Evolutionary conservation across 37 sponge, comb jelly and placozoan species (phyloP), one percentile per base, ranked within the genome.

Genomic region (Cliona cf. orientalis): DNA sequence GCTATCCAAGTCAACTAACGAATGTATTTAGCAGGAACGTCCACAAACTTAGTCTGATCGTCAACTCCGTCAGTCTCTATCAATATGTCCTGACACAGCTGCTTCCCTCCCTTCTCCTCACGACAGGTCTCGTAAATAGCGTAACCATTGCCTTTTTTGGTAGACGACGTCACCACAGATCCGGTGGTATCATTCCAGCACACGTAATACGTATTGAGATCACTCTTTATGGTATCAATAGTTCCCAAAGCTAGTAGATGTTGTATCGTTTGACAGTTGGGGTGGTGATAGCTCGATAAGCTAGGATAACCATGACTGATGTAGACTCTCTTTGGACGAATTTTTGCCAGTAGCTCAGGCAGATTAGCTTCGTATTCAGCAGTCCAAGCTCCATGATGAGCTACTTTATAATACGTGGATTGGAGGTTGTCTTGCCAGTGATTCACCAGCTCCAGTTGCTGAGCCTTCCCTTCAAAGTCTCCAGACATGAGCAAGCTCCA

Each of bases 341-440:
- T 72, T 12, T 19, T 33, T 2, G 6, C 38, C 0, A 82, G 46
- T 1, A 71, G 67, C 17, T 22, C 31, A 31, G 74, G 74, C 32
- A 53, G 11, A 64, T 82, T 82, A 7, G 74, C 55, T 38, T 75
- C 25, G n/a, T n/a, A n/a, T 60, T 75, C 59, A 53, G 32, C 37
- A 29, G 83, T 61, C 72, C 83, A 73, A 5, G 83, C 74, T 28
- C 83, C 83, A 44, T 82, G 83, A 26, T 82, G 83, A 21, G 83
- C 63, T n/a, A 72, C 38, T n/a, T 72, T 72, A 53, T 82, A 82
- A 26, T 53, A 65, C 0, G 59, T 63, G 22, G 83, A 82, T n/a
- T 62, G 5, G 23, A 82, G n/a, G 21, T 40, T 40, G 42, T 25
- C n/a, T 4, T 55, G 74, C 58, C 60, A 75, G 22, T 38, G 53